Base-by-base conservation (phyloP, 2,888 invertebrate species). In the Amiota mariae region DNA sequence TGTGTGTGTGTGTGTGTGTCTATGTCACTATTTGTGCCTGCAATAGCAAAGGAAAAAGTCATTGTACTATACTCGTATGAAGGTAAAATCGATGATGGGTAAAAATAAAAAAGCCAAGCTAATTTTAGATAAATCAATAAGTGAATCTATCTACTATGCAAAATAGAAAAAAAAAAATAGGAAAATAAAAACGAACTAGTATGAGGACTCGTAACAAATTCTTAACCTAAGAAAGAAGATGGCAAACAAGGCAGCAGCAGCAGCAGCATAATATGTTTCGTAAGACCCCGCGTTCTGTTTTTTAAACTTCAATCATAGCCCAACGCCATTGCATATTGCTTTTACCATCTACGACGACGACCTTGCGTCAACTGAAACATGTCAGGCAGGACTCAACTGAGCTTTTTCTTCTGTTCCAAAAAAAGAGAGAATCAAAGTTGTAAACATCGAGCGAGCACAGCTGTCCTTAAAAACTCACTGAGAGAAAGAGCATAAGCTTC, bases 331-430 rank as follows among this genome's bases (percentile, higher is more conserved):
- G n/a, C 54, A 54, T 4, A 2, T 12, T n/a, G 54, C 12, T n/a
- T n/a, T n/a, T 54, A n/a, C 54, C 54, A n/a, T 12, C n/a, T 6
- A 3, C 13, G n/a, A 36, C n/a, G 63, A 49, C 66, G 66, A 66
- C 66, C 66, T 66, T 66, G 66, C 66, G 48, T 48, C 66, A 66
- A 66, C 66, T 66, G 20, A 66, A 66, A 48, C 49, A 12, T 49
- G 18, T 18, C 49, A 66, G 59, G 59, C 59, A 59, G 20, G 59
- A 59, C 12, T 8, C 36, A 36, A 36, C 2, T 36, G 36, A 4
- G 36, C 36, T 36, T 36, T 36, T 36, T 36, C 36, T 36, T 36
- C 36, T 36, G 1, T 24, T 24, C 2, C 24, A 3, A 24, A 24
- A 3, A 24, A 0, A 36, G 36, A 36, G 36, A 36, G 36, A 36